Evolutionary conservation across 2,113 vertebrate species (phyloP), one percentile per base, ranked within the genome.

Genomic region (Mionectes macconnelli): DNA sequence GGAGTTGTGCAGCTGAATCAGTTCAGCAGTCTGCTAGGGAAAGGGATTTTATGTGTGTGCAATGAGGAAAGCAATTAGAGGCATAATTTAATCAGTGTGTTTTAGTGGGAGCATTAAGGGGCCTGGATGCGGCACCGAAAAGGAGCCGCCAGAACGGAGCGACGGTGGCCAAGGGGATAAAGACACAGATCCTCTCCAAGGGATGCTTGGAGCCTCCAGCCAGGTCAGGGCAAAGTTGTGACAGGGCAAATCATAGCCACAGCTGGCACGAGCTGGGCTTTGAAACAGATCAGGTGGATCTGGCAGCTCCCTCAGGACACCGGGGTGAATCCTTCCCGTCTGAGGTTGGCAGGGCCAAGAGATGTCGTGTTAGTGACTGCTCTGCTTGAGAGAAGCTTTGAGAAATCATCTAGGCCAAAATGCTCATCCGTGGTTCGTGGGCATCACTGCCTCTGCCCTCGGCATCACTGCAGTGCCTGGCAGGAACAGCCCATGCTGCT

Each of bases 21-120:
- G 85, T 66, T 89, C 12, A 10, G 60, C 30, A 64, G 33, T 74
- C 80, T 89, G 87, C 57, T 39, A 76, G 56, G 82, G 67, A 77
- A 59, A 84, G 60, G 75, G 62, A 88, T 93, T 96, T 82, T 59
- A 75, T 70, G 47, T 14, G 12, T 57, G 75, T 89, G 93, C 30
- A 66, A 78, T 23, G 53, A 80, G 79, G 47, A 86, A 94, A 88
- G 39, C 74, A 94, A 90, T 96, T 87, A 97, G 91, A 91, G 64
- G 24, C 6, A 4, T 42, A 93, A 93, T 94, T 96, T 86, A 96
- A 95, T 95, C 92, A 86, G 79, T 3, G 55, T 72, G 49, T 53
- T 82, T 88, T 87, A 90, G 66, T 18, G 53, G 14, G 57, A 80
- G 67, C 55, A 62, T 57, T 76, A 59, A 59, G 74, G 45, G 84